A percentile compares a stretch with the other conserved stretches of the same genome.
Evolutionary conservation across 2,113 vertebrate species (phyloP).

Genomic region (Poicephalus meyeri): DNA sequence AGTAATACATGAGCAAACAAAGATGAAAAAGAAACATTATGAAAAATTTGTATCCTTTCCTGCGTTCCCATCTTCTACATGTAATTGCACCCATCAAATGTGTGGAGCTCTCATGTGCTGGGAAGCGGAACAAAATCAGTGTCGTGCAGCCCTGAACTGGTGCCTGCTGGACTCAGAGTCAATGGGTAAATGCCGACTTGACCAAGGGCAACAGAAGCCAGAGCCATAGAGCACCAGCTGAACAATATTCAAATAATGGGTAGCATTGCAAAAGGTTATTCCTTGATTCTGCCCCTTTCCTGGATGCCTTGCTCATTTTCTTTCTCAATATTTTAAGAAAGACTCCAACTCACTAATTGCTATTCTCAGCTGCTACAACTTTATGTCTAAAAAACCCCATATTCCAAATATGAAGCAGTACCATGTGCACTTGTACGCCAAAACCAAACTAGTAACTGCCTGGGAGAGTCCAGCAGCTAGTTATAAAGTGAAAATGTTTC

Average conservation of each 20-base stretch:
- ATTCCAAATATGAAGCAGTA: neutral
- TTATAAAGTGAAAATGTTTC: neutral
- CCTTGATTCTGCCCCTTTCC: neutral
- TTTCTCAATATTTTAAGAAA: neutral
- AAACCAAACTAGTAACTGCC: neutral
- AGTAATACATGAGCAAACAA: neutral
- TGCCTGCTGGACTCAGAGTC: neutral
- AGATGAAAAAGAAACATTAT: neutral
- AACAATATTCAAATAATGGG: neutral
- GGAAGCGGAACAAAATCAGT: neutral
- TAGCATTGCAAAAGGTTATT: neutral
- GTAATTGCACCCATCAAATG: neutral
- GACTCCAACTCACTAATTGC: neutral
- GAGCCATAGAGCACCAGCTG: neutral
- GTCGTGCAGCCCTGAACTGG: neutral
- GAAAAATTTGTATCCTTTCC: neutral
- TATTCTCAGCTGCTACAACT: neutral
- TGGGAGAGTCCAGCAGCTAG: neutral
- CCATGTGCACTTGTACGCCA: neutral
- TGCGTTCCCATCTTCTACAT: neutral
- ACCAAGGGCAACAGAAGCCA: neutral
- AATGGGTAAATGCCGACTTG: neutral
- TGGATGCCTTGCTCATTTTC: neutral
- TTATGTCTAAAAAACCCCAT: neutral
- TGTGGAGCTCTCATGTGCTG: neutral